Percentiles rank a stretch among this genome's conserved stretches.
Conservation (phyloP, 2,797 vertebrate species). For the Alexandromys oeconomus region DNA sequence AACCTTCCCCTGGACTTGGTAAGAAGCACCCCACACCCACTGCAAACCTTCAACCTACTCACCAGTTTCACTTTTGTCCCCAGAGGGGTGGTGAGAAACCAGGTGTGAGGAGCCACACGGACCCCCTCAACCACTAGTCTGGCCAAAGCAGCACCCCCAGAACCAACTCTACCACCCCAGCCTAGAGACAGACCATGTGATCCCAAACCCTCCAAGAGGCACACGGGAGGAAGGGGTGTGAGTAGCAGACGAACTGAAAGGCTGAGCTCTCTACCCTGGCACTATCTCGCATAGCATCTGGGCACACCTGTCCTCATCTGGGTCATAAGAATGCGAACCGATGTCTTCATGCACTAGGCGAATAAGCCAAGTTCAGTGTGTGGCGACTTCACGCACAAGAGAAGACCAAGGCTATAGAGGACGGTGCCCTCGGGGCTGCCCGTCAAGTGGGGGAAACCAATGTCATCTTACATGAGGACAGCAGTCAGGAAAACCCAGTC, state of each 20-base stretch:
- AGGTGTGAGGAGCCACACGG: background rate
- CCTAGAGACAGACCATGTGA: background rate
- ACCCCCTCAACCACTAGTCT: background rate
- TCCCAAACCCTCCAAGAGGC: background rate
- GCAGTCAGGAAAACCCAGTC: background rate
- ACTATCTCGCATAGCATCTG: background rate
- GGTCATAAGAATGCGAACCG: background rate
- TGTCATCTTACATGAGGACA: background rate
- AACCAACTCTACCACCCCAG: background rate
- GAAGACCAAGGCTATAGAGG: background rate
- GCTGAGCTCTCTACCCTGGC: background rate
- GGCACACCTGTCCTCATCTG: background rate
- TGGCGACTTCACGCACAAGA: background rate
- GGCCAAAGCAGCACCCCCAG: background rate
- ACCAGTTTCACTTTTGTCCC: background rate
- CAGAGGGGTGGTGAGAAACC: background rate
- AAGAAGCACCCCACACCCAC: background rate
- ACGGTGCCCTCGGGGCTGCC: background rate
- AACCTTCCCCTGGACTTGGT: background rate
- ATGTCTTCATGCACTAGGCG: background rate
- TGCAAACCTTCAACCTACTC: background rate
- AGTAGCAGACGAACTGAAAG: background rate
- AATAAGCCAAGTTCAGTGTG: background rate
- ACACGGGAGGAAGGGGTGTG: accelerated
- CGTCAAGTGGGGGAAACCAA: background rate